Percentiles rank a stretch among this genome's conserved stretches.
Evolutionary conservation across 2,113 vertebrate genomes (phyloP).

Genomic region (Podiceps cristatus): DNA sequence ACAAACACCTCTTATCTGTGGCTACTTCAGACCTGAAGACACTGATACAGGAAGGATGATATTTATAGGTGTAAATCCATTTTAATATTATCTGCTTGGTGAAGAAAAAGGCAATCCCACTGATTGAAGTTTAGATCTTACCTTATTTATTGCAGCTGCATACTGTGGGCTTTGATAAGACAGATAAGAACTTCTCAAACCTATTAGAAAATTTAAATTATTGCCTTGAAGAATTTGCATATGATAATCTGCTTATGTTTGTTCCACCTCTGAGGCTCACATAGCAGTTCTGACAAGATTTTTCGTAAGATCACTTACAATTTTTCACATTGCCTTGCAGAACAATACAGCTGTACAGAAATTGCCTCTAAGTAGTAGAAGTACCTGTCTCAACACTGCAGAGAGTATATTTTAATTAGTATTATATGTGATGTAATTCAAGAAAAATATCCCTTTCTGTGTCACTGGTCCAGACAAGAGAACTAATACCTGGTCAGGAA

Average conservation of each 20-base stretch:
- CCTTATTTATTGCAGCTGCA: background rate
- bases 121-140: background rate
- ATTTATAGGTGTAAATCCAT: background rate
- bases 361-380: background rate
- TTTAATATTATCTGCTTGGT: background rate
- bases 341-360: background rate
- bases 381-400: background rate
- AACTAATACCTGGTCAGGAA: background rate
- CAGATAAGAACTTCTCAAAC: background rate
- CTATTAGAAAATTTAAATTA: background rate
- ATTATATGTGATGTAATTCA: background rate
- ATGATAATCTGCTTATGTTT: constrained; percentile 1
- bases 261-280: background rate
- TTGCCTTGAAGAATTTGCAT: constrained; percentile 21
- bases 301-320: background rate
- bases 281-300: background rate
- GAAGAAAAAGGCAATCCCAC: background rate
- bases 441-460: background rate
- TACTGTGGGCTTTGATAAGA: background rate
- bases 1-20: background rate
- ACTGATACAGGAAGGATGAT: background rate
- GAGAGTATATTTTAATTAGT: background rate
- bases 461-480: background rate
- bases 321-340: background rate
- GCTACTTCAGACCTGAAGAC: background rate